phyloP scores from a whole-genome alignment of 2,113 vertebrate genomes.

The Prochilodus magdalenae region DNA sequence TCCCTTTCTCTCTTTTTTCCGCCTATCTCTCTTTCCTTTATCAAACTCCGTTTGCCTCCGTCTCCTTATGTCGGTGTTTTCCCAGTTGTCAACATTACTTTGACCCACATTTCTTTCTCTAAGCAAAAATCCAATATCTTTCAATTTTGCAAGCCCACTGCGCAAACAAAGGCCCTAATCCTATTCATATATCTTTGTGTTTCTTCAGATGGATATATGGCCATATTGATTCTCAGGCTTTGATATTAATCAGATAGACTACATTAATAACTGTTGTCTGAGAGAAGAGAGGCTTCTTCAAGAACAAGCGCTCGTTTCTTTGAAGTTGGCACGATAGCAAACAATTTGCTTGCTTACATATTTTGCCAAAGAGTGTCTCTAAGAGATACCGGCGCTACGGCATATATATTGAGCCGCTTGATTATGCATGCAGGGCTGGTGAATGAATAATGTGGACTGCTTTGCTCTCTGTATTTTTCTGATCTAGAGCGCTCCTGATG shows the following conservation, averaged over 20 bases:
- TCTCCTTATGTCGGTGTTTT: slow-evolving; percentile 63
- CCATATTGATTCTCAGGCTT: slow-evolving; percentile 39
- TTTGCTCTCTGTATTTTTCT: slow-evolving; percentile 69
- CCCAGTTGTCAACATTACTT: slow-evolving; percentile 62
- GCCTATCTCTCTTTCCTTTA: slow-evolving; percentile 62
- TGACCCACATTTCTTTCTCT: slow-evolving; percentile 70
- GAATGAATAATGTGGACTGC: slow-evolving; percentile 69
- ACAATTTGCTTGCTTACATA: slow-evolving; percentile 61
- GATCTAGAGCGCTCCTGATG: slow-evolving; percentile 67
- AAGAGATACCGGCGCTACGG: slow-evolving; percentile 61
- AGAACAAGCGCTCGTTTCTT: slow-evolving; percentile 57
- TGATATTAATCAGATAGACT: slow-evolving; percentile 71
- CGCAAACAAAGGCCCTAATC: slow-evolving; percentile 72
- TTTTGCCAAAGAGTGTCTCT: slow-evolving; percentile 36
- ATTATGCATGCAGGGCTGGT: slow-evolving; percentile 68
- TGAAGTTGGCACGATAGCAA: slow-evolving; percentile 54
- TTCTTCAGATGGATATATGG: slow-evolving; percentile 17
- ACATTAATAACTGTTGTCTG: slow-evolving; percentile 63
- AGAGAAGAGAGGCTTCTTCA: slow-evolving; percentile 54
- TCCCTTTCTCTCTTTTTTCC: not conserved
- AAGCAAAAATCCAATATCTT: slow-evolving; percentile 71
- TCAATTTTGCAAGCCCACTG: slow-evolving; percentile 64
- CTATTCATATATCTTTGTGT: slow-evolving; percentile 51
- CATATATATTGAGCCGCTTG: slow-evolving; percentile 57
- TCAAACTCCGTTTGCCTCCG: slow-evolving; percentile 51